phyloP scores from a whole-genome alignment of 2,797 vertebrate genomes.

The Chrysocyon brachyurus region DNA sequence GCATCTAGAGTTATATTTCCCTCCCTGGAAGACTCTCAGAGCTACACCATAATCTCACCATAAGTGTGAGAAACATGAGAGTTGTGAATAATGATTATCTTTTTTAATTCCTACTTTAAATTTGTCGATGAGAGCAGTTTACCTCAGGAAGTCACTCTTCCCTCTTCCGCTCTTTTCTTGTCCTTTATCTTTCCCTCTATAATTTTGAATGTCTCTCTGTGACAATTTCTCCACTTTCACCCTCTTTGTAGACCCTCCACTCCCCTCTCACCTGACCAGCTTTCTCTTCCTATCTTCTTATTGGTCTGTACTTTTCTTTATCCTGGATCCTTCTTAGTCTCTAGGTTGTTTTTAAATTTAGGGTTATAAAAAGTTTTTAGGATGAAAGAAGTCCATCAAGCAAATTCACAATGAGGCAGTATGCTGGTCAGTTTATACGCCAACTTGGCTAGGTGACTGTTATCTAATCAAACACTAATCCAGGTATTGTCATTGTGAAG shows the following conservation, averaged over 20 bases:
- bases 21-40: not conserved
- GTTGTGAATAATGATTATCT: not conserved
- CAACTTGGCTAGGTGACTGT: not conserved
- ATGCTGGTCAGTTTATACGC: not conserved
- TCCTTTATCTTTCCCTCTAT: not conserved
- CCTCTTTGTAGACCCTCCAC: not conserved
- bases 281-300: not conserved
- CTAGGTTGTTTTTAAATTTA: not conserved
- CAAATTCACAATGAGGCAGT: not conserved
- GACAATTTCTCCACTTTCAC: not conserved
- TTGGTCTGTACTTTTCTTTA: constrained; percentile 21
- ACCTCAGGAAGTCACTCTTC: not conserved
- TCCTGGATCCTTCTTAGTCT: not conserved
- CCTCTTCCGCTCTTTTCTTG: not conserved
- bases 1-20: not conserved
- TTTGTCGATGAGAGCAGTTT: not conserved
- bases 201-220: not conserved
- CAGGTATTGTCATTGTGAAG: not conserved
- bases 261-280: not conserved
- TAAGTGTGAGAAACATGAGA: not conserved
- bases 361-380: not conserved
- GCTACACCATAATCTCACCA: not conserved
- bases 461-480: not conserved
- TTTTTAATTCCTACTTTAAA: not conserved
- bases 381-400: not conserved